Base-by-base conservation (phyloP, 2,113 vertebrate genomes). In the Cyanistes caeruleus region DNA sequence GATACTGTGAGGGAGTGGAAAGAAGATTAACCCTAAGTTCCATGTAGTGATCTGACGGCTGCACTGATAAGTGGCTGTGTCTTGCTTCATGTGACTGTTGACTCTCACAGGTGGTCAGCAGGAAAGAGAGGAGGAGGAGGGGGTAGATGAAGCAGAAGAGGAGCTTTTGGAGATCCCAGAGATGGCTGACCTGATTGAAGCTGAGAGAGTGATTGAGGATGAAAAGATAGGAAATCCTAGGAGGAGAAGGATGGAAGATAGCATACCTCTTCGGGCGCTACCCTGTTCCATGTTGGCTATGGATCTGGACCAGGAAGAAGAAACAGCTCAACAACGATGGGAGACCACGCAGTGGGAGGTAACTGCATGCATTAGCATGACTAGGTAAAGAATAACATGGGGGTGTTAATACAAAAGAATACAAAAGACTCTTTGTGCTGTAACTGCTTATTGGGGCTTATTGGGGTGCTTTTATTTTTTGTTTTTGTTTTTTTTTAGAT, bases 111-210 rank as follows among this genome's bases (percentile, higher is more conserved):
- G 79, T 84, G 37, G 48, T 75, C 88, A 95, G 62, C 95, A 96
- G 80, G 95, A 97, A 89, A 41, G 83, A 75, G 96, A 95, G 27
- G 39, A 95, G 27, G 97, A 98, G 21, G 96, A 98, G 31, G 90
- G 90, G n/a, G 91, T 91, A 11, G 89, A 86, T 63, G 97, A 96
- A 73, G 31, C 83, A 21, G 95, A 95, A 65, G 98, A 98, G 15
- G 97, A 98, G 3, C 94, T 99, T 95, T 98, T 99, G 43, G 94
- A 98, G 21, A 98, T 99, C 6, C 88, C 97, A 21, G 99, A 99
- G 95, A 98, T 99, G 92, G 99, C 99, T 4, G 99, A 98, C 63
- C 95, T 99, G 95, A 99, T 99, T 91, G 98, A 99, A 97, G 98
- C 97, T 10, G 99, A 99, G 44, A 98, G 99, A 49, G 90, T 99